Evolutionary conservation across 1,140 invertebrate species (phyloP).

Genomic region (Philopotamus ludificatus): DNA sequence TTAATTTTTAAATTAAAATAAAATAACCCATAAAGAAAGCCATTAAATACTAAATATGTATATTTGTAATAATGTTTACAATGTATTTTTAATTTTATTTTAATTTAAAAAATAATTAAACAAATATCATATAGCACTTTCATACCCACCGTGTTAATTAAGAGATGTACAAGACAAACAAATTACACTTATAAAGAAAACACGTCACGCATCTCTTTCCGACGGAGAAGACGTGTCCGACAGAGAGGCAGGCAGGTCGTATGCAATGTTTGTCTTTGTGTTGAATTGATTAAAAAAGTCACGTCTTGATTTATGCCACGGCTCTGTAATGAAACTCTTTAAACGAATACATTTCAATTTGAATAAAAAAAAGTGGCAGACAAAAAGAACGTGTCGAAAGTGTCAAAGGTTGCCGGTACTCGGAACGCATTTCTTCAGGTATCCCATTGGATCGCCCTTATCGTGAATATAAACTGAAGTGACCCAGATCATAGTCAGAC

Average conservation of each 20-base stretch:
- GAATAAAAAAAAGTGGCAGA: not conserved
- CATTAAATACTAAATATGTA: no score
- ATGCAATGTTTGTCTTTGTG: no score
- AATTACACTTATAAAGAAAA: not conserved
- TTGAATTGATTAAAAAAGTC: not conserved
- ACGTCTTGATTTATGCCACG: not conserved
- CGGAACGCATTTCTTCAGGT: not conserved
- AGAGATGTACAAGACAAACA: not conserved
- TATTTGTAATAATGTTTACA: no score
- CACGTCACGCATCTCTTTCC: not conserved
- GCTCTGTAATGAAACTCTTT: not conserved
- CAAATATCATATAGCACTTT: not conserved
- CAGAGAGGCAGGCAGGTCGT: no score
- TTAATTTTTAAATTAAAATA: no score
- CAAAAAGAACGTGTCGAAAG: no score
- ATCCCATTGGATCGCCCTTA: no score
- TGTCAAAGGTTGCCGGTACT: not conserved
- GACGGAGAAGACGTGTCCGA: not conserved
- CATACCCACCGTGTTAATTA: no score
- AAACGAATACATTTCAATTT: conserved; percentile 19
- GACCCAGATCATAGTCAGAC: conserved; percentile 8
- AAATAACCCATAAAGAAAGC: no score
- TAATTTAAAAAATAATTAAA: not conserved
- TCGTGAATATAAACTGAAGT: not conserved
- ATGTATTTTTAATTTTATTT: not conserved